Base-by-base conservation (phyloP, 2,113 vertebrate genomes). In the Enhydra lutris region DNA sequence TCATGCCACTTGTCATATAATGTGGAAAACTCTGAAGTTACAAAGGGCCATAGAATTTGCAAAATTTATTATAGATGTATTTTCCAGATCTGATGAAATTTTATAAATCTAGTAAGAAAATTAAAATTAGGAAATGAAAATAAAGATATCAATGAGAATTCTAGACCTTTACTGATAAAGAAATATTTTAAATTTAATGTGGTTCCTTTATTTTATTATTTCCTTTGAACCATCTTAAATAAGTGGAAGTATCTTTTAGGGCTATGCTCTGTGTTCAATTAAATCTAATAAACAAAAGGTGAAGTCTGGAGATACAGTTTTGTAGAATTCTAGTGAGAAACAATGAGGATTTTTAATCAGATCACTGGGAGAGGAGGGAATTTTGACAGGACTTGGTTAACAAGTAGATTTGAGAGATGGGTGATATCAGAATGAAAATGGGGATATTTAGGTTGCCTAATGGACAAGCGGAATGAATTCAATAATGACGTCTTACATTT, bases 71-170 rank as follows among this genome's bases (percentile, higher is more conserved):
- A 20, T 83, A 83, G 31, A 14, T 57, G 4, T n/a, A 1, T 57
- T 59, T 76, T 89, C 26, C 21, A 78, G 57, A 78, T 84, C 31
- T 69, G 59, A 31, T 26, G 6, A 36, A 65, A 82, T 91, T 69
- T 88, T 93, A 9, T 76, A 67, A 92, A 76, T 45, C 17, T 57
- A n/a, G 14, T 74, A 55, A 67, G 23, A 65, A 69, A 65, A 73
- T 96, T 94, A 85, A 82, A 82, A 52, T 93, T 89, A 67, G 11
- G 29, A 57, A 83, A 39, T 86, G 73, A 89, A 96, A 79, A 57
- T 45, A 59, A 95, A 89, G 6, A 29, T 3, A 59, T 84, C 31
- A 82, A 39, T 86, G 20, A 86, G 29, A 73, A 79, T 36, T 78
- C 92, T 57, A 63, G 17, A 13, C 6, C 31, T 74, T 45, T 79